phyloP scores from a whole-genome alignment of 1,140 invertebrate genomes.

The Ceratina australensis region DNA sequence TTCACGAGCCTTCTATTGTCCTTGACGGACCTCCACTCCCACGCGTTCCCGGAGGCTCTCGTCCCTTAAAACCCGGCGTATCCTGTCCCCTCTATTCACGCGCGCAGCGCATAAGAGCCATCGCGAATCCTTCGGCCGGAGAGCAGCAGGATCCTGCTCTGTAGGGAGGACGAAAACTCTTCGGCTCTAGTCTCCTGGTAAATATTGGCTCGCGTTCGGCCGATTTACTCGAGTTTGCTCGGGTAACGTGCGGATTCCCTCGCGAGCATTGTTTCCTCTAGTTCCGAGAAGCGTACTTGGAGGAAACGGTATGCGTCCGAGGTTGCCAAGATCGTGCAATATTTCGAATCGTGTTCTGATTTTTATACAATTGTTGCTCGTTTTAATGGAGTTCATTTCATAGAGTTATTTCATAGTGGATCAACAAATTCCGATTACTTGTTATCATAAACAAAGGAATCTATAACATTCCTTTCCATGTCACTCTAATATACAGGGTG shows the following conservation, averaged over 20 bases:
- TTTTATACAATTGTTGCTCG: too few relatives aligned
- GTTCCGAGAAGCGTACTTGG: neutral
- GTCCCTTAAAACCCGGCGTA: conserved; percentile 43
- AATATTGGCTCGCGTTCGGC: conserved; percentile 72
- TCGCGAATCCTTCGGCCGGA: conserved; percentile 1
- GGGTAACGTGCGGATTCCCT: neutral
- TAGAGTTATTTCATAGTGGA: too few relatives aligned
- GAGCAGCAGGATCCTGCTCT: conserved; percentile 6
- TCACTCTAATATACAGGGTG: too few relatives aligned
- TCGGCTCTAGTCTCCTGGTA: conserved; percentile 72
- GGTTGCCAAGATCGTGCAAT: too few relatives aligned
- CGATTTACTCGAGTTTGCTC: conserved; percentile 48
- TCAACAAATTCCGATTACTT: too few relatives aligned
- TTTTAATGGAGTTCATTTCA: too few relatives aligned
- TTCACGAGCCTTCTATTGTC: conserved; percentile 73
- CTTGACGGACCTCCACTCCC: conserved; percentile 66
- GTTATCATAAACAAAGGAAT: too few relatives aligned
- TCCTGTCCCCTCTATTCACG: conserved; percentile 29
- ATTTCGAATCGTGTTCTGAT: too few relatives aligned
- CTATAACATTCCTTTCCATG: too few relatives aligned
- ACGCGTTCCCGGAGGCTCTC: conserved; percentile 54
- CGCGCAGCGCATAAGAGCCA: conserved; percentile 15
- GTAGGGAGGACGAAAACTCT: conserved; percentile 58
- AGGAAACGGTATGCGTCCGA: too few relatives aligned
- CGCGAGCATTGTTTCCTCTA: neutral